Conservation (phyloP, 2,113 vertebrate species). For the Zeus faber region DNA sequence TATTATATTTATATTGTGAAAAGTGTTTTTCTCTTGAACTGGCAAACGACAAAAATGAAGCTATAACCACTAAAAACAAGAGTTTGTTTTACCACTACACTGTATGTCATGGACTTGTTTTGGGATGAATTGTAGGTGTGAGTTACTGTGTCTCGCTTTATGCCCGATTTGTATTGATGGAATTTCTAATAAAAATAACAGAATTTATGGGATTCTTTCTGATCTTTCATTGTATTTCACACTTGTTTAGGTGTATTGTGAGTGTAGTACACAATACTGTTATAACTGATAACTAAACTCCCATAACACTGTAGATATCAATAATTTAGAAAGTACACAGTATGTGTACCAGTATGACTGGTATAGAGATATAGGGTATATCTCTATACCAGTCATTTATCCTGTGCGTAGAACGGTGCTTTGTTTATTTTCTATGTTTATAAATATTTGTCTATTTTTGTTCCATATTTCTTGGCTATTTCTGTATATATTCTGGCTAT, state of each 20-base stretch:
- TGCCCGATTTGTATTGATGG: slow-evolving; percentile 44
- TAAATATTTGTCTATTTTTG: too few species aligned
- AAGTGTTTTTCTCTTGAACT: slow-evolving; percentile 16
- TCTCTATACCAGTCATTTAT: too few species aligned
- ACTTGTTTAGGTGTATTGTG: too few species aligned
- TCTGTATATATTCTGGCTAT: too few species aligned
- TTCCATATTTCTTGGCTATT: too few species aligned
- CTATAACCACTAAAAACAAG: slow-evolving; percentile 14
- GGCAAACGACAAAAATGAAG: slow-evolving; percentile 33
- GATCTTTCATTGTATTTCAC: background rate
- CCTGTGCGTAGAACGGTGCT: too few species aligned
- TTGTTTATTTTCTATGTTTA: too few species aligned
- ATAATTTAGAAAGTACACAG: too few species aligned
- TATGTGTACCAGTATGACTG: too few species aligned
- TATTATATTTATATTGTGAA: slow-evolving; percentile 53
- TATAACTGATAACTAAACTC: background rate
- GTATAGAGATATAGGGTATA: too few species aligned
- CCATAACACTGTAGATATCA: too few species aligned
- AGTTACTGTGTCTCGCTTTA: slow-evolving; percentile 1
- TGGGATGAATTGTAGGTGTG: background rate
- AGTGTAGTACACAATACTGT: background rate
- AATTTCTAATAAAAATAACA: slow-evolving; percentile 58
- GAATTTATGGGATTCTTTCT: slow-evolving; percentile 35
- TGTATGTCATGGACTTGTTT: slow-evolving; percentile 13
- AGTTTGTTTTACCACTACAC: background rate